Base-by-base conservation (phyloP, 2,113 vertebrate genomes). In the Neodon shergylaensis region DNA sequence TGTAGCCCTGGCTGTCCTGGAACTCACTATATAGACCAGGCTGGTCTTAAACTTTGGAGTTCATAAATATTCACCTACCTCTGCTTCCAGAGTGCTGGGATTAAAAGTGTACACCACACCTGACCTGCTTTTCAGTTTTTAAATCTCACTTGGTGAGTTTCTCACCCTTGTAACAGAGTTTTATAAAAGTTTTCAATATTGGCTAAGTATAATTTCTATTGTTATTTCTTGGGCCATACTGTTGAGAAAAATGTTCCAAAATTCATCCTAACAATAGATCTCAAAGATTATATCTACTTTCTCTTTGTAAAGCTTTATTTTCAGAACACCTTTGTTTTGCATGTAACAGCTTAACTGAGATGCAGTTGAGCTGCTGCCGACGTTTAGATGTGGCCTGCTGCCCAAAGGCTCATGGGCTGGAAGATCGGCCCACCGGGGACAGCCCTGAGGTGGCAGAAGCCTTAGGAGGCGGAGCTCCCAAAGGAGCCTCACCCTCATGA, bases 381-480 rank as follows among this genome's bases (percentile, higher is more conserved):
- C 9, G 33, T 39, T 58, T 74, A 39, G 8, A 6, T 58, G n/a
- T 74, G 49, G n/a, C 68, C 39, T 22, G 24, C 39, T 1, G 49
- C 26, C 54, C 10, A 7, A 4, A 52, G 33, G 65, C 16, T 52
- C 31, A 16, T n/a, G 28, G 31, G 2, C 44, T 36, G 42, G 17
- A 68, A 68, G 61, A 9, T 19, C 2, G 42, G 33, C 3, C 16
- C 28, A 13, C 19, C 0, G 4, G 36, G 36, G n/a, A 17, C 14
- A 42, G n/a, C n/a, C 17, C 36, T 21, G 70, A 61, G n/a, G 13
- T 12, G 14, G 52, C 86, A 88, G 68, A 42, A 58, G 10, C 39
- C 21, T 74, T 76, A 61, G 11, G 47, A 88, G 17, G n/a, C 33
- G 10, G 31, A 4, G 28, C 24, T 10, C 58, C 39, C 8, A 58